Conservation (phyloP, 2,797 vertebrate genomes). For the Sciurus vulgaris region DNA sequence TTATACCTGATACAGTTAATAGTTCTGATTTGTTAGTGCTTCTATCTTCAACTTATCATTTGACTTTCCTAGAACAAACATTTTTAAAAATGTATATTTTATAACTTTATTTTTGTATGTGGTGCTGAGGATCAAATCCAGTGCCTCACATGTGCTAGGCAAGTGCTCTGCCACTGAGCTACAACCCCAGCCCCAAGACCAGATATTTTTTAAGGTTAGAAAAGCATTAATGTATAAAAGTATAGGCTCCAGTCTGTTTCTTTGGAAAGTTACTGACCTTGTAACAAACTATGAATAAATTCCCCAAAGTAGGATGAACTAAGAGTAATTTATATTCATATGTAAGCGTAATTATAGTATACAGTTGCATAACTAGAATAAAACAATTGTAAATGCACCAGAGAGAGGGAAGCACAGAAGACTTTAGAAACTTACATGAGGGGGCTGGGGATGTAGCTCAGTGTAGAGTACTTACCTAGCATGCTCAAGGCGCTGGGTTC, state of each 20-base stretch:
- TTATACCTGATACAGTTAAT: not conserved
- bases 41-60: not conserved
- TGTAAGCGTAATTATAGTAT: conserved; percentile 59
- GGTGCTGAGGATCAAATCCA: too few relatives aligned
- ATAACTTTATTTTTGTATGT: too few relatives aligned
- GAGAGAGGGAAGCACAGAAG: conserved; percentile 34
- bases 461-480: too few relatives aligned
- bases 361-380: conserved; percentile 31
- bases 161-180: too few relatives aligned
- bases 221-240: conserved; percentile 45
- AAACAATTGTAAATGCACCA: conserved; percentile 45
- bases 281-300: conserved; percentile 58
- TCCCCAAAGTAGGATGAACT: conserved; percentile 47
- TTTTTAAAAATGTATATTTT: not conserved
- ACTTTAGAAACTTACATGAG: conserved; percentile 15
- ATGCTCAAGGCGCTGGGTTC: too few relatives aligned
- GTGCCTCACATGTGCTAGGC: too few relatives aligned
- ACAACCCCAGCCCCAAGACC: too few relatives aligned
- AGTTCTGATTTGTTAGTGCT: conserved; percentile 5
- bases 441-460: too few relatives aligned
- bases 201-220: conserved; percentile 50
- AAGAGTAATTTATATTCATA: conserved; percentile 51
- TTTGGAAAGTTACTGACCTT: conserved; percentile 57
- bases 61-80: conserved; percentile 17
- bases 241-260: not conserved